Base-by-base conservation (phyloP, 2,888 invertebrate genomes). In the Acrobasis repandana region DNA sequence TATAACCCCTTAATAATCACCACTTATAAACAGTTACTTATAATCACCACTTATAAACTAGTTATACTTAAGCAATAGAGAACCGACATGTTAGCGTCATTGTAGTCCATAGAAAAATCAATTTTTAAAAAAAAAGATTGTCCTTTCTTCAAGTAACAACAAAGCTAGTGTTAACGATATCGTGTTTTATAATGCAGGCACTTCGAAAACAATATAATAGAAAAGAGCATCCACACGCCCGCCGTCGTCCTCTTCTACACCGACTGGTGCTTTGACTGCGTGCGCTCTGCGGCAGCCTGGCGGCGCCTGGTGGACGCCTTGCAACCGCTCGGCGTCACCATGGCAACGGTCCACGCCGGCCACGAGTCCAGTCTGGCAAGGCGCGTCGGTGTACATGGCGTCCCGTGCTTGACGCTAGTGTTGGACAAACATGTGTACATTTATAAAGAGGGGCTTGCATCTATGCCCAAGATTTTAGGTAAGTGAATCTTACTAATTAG, bases 221-320 rank as follows among this genome's bases (percentile, higher is more conserved):
- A 97, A 65, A 97, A 97, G 80, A 98, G 97, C 79, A 92, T 94
- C 63, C 95, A 94, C 66, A 95, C 95, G 43, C 98, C 98, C 10
- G 96, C 97, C 63, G 89, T 99, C 62, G 93, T 99, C 56, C 94
- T 98, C 71, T 97, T 98, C 83, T 99, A 98, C 86, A 96, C 97
- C 9, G 98, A 98, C 85, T 98, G 97, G 96, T 99, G 98, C 82
- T 97, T 98, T 83, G 95, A 97, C 56, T 99, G 98, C 83, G 95
- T 97, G 66, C 96, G 95, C 74, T 95, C 96, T n/a, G 97, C 98
- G 54, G 96, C 96, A 0, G 94, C 96, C 10, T 97, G 98, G 94
- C 94, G 97, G 57, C 94, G 96, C 66, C 92, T 98, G 58, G 95
- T 97, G 49, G 96, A 97, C 73, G 96, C 98, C 51, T 87, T 98